Base-by-base conservation (phyloP, 2,888 invertebrate species). In the Capitulum mitella region DNA sequence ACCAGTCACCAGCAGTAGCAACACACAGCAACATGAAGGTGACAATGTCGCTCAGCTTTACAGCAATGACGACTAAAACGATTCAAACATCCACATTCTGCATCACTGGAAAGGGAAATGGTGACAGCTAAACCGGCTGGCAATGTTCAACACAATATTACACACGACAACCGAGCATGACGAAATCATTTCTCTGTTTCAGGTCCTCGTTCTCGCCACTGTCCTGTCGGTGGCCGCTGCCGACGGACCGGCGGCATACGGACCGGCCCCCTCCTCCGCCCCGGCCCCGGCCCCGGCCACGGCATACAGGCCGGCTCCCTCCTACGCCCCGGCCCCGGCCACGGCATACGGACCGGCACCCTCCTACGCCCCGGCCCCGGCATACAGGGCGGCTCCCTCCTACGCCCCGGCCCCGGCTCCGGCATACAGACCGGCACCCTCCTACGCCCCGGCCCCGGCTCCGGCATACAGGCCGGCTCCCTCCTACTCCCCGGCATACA, bases 281-380 rank as follows among this genome's bases (percentile, higher is more conserved):
- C 54, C 54, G 19, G 54, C 54, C n/a, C n/a, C n/a, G n/a, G n/a
- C n/a, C 54, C 54, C 54, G 6, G 54, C 54, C 82, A 93, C 94
- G 87, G 54, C 8, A 6, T 54, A 54, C 54, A 19, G 54, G 19
- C 54, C 54, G 22, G 3, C 19, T 6, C 54, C 54, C 54, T 19
- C 54, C 22, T 54, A 54, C 54, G 26, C 22, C 22, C 54, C 54
- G 22, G 54, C 54, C 8, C 54, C 54, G 8, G 54, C 54, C 54
- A 19, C 54, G 6, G 16, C 54, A 19, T 54, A 54, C 54, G 22
- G 54, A 6, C 22, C 54, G 54, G 54, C 54, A 26, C 54, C 54
- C 22, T n/a, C n/a, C 43, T 43, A 43, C 43, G 43, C 6, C 43
- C 43, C 5, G 43, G 43, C 43, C 43, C 43, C 43, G 12, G 54